A percentile compares a stretch with the other conserved stretches of the same genome.
Conservation (phyloP, 2,113 vertebrate species). For the Crocuta crocuta region DNA sequence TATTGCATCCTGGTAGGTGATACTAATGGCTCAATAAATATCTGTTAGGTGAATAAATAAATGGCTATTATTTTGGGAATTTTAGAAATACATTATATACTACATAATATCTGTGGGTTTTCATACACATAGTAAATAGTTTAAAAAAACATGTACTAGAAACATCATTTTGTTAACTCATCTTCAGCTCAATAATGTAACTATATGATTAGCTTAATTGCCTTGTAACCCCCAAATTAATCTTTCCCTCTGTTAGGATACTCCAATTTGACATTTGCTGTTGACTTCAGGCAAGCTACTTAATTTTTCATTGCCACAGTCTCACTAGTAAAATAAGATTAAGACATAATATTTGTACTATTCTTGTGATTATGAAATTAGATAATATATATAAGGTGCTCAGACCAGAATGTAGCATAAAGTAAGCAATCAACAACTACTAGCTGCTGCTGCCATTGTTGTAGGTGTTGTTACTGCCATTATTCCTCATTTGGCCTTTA, state of each 20-base stretch:
- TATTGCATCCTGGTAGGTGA: background rate
- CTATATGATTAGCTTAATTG: background rate
- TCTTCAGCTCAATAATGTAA: slow-evolving; percentile 4
- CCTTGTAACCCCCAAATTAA: background rate
- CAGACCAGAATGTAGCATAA: background rate
- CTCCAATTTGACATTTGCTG: background rate
- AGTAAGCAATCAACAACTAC: background rate
- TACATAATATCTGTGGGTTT: background rate
- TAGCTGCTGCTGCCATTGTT: background rate
- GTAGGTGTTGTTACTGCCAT: background rate
- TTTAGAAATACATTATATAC: background rate
- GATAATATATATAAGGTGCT: background rate
- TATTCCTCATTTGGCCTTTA: background rate
- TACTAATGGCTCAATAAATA: background rate
- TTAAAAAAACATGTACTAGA: background rate
- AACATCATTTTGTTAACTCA: slow-evolving; percentile 9
- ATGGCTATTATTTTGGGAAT: slow-evolving; percentile 20
- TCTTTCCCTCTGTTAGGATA: background rate
- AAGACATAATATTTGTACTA: background rate
- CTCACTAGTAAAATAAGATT: background rate
- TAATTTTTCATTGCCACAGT: background rate
- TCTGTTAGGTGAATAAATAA: slow-evolving; percentile 24
- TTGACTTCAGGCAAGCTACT: background rate
- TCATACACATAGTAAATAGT: background rate
- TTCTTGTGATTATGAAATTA: slow-evolving; percentile 31